Base-by-base conservation (phyloP, 2,888 invertebrate species). In the Macaria liturata region DNA sequence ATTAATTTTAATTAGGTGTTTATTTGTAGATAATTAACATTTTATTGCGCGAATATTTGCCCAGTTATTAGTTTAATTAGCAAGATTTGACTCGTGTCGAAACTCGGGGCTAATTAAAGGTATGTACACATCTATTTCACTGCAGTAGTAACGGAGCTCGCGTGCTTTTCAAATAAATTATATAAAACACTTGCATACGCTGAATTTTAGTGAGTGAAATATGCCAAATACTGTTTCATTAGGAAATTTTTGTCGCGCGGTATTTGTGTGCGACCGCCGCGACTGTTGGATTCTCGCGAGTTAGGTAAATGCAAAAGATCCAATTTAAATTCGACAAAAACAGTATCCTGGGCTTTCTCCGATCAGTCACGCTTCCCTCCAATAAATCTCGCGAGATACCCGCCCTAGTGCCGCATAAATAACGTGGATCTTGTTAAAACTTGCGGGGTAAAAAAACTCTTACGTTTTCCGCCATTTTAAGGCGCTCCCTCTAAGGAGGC, bases 351-450 rank as follows among this genome's bases (percentile, higher is more conserved):
- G 61, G 57, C 62, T 63, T 83, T 82, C 81, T 78, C 76, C 81
- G 86, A 91, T 91, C 86, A 84, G 86, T 91, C 90, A 90, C 86
- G 87, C 79, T 83, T 81, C 79, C 81, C 80, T 68, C 67, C 79
- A 75, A 86, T 91, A 91, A 90, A 90, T 90, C 86, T 76, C 70
- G 51, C 65, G 70, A 78, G 76, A 79, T 82, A 83, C 83, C 86
- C 85, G 78, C 88, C 84, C 85, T 80, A 78, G 77, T 78, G 78
- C 76, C 79, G 81, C 78, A 91, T 91, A 91, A 91, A 90, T 91
- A 90, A 90, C 74, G 79, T 76, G 84, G 84, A 89, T 91, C 89
- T 91, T 90, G 90, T 91, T 91, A 91, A 90, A 90, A 88, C 84
- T 89, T 84, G 84, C 78, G 78, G 81, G 82, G 76, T 72, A 80